Evolutionary conservation across 2,888 invertebrate genomes (phyloP).

Genomic region (Teleiodes luculella): DNA sequence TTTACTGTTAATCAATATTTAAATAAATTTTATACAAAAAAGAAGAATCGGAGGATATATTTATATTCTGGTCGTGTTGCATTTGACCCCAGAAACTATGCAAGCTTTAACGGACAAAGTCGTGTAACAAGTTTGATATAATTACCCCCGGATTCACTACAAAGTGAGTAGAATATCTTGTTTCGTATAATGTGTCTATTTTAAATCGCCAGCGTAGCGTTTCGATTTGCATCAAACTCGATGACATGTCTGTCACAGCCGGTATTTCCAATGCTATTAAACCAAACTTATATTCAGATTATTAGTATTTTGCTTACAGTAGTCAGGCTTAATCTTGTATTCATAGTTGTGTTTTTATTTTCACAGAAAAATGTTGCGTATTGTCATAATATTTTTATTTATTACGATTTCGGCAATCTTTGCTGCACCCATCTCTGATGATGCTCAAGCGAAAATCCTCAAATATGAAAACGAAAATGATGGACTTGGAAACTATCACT

Average conservation of each 20-base stretch:
- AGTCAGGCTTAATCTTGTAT: too few relatives aligned
- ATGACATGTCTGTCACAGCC: too few relatives aligned
- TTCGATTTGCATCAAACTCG: too few relatives aligned
- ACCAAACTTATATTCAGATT: too few relatives aligned
- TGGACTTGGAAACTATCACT: slow-evolving; percentile 35
- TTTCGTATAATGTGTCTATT: neutral
- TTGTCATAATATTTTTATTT: neutral
- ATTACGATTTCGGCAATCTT: neutral
- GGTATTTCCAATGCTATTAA: too few relatives aligned
- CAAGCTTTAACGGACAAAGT: neutral
- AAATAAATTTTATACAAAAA: neutral
- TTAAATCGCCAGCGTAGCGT: too few relatives aligned
- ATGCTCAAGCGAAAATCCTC: slow-evolving; percentile 29
- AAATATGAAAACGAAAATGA: slow-evolving; percentile 30
- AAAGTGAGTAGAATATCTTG: neutral
- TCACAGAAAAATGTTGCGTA: neutral
- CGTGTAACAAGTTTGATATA: neutral
- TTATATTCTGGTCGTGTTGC: neutral
- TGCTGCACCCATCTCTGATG: slow-evolving; percentile 24
- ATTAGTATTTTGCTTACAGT: too few relatives aligned
- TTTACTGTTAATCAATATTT: neutral
- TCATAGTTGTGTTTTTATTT: neutral
- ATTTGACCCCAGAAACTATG: neutral
- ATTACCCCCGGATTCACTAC: neutral
- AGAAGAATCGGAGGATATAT: neutral